These are phyloP conservation scores for Mus spicilegus DNA, from an alignment of 2,113 vertebrate species.

Conservation along the genomic window DNA sequence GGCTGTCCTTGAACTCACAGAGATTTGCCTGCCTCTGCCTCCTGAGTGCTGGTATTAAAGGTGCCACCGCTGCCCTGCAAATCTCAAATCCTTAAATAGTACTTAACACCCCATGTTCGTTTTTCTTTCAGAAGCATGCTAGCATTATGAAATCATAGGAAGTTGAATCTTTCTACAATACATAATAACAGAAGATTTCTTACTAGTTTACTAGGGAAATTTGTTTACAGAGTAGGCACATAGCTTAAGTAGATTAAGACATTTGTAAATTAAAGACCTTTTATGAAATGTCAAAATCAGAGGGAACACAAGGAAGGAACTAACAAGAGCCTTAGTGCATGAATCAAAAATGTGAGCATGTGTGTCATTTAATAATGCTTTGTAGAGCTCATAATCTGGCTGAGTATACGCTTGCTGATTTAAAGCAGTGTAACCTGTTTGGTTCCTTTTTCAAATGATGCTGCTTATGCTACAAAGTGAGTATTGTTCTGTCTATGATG, in stretches of 20 bases:
- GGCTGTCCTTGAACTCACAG: not conserved
- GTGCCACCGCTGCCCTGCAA: not conserved
- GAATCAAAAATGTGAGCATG: not conserved
- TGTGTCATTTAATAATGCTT: constrained; percentile 54
- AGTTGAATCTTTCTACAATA: constrained; percentile 32
- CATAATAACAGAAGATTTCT: not conserved
- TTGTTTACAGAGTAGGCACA: not conserved
- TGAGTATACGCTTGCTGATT: constrained; percentile 4
- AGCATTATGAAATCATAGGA: not conserved
- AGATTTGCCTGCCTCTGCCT: too few species aligned
- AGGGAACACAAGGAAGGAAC: not conserved
- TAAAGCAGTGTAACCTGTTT: constrained; percentile 78
- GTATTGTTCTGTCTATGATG: constrained; percentile 68
- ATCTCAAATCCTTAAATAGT: not conserved
- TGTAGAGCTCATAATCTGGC: constrained; percentile 53
- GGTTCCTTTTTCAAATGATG: constrained; percentile 76
- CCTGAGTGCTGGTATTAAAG: too few species aligned
- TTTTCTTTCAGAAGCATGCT: constrained; percentile 57
- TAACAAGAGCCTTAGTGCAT: not conserved
- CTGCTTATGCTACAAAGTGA: constrained; percentile 69
- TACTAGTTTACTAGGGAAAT: not conserved
- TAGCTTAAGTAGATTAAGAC: not conserved
- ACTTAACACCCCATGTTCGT: not conserved
- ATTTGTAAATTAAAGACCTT: not conserved
- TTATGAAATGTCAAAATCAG: constrained; percentile 5